Base-by-base conservation (phyloP, 2,888 invertebrate species). In the Drosophila yooni region DNA sequence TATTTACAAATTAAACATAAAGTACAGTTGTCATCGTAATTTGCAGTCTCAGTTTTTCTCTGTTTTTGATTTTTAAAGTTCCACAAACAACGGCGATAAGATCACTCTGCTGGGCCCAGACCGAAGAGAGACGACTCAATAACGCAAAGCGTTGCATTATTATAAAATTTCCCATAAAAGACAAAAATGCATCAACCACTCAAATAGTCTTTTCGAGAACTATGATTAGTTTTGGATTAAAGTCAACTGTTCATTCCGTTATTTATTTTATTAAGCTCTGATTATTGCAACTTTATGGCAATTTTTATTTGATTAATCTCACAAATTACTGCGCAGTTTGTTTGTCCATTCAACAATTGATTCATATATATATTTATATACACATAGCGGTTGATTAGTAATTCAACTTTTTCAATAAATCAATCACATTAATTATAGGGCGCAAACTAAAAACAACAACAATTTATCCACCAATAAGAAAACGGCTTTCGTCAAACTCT, bases 401-500 rank as follows among this genome's bases (percentile, higher is more conserved):
- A 15, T 21, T 13, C 21, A 4, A 25, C 46, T 21, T 13, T 15
- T 15, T 15, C 5, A 27, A 50, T 27, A 27, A 50, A 18, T 10
- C 27, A 50, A 18, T 27, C 4, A 27, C 4, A 10, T 50, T 10
- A 50, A 25, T 50, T 50, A 27, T 27, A 27, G 27, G 27, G 0
- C 27, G 18, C 18, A 50, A 18, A 50, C 21, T 1, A 25, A 15
- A 13, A 51, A 11, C 18, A 2, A 15, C 10, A 29, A 6, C 21
- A 58, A 66, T 61, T 1, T 76, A 10, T 53, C 72, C 2, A 52
- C 59, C 7, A 65, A 72, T 7, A 58, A 0, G 1, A 52, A 67
- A 25, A 67, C 66, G 8, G 52, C 64, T 0, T 69, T 81, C 38
- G 0, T 50, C 1, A 61, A 78, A 13, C 46, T 78, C 4, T 81